phyloP scores from a whole-genome alignment of 2,113 vertebrate species.

The Copsychus sechellarum region DNA sequence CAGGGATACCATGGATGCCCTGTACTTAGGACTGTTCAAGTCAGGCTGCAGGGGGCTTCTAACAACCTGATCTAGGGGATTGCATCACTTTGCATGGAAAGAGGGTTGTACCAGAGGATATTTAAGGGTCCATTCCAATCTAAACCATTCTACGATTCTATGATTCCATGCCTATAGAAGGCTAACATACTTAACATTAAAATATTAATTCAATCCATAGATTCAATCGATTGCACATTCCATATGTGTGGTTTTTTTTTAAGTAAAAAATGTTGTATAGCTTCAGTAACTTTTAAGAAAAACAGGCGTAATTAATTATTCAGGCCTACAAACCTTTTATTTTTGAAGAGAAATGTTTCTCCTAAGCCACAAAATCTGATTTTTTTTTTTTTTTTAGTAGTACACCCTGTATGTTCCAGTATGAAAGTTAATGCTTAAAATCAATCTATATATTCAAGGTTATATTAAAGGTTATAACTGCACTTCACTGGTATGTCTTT shows the following conservation, averaged over 20 bases:
- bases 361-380: not conserved
- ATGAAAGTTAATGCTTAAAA: not conserved
- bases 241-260: not conserved
- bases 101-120: not conserved
- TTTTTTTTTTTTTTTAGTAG: not conserved
- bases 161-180: not conserved
- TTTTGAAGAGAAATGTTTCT: not conserved
- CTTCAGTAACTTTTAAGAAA: not conserved
- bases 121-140: not conserved
- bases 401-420: fast-evolving
- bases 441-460: not conserved
- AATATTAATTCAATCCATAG: not conserved
- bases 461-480: not conserved
- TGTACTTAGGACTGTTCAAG: not conserved
- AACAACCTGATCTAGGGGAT: not conserved
- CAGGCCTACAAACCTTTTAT: not conserved
- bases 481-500: not conserved
- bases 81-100: not conserved
- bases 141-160: not conserved
- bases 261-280: not conserved
- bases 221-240: not conserved
- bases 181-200: not conserved
- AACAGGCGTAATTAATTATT: not conserved
- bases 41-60: not conserved
- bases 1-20: fast-evolving